Evolutionary conservation across 2,797 vertebrate species (phyloP), one percentile per base, ranked within the genome.

Genomic region (Galaxias olidus): DNA sequence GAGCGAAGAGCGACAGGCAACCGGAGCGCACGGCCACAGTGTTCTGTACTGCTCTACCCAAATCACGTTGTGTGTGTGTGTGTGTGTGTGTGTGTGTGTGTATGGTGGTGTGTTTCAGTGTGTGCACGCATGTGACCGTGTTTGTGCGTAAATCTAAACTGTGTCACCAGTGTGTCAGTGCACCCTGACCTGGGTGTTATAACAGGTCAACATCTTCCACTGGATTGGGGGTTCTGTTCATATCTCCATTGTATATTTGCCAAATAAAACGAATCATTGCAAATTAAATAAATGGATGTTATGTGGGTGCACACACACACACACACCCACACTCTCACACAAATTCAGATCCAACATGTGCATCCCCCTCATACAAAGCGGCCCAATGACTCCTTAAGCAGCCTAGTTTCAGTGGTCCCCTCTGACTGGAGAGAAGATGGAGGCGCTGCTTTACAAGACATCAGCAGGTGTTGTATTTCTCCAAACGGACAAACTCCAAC

Each of bases 381-480:
- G n/a, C n/a, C n/a, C n/a, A n/a, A n/a, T n/a, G n/a, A n/a, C 65
- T 59, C 59, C 72, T 85, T 88, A 87, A 86, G 88, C 87, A 88
- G 87, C 85, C 85, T 90, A 88, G 83, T 87, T 90, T 86, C 79
- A 73, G 57, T 46, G 66, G 79, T 83, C 86, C 84, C 83, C 55
- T 68, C 78, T 79, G 82, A 88, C 74, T 69, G 62, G 63, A 58
- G 68, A 65, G 81, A 76, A 74, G 78, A 84, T 80, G 76, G 73
- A 58, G 73, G 65, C 81, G 72, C 63, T 70, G 79, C 77, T 86
- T 88, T 86, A 84, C 77, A 79, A 87, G 75, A 86, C 86, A 86
- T 88, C 85, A 89, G 88, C 87, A 88, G 88, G 88, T 90, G 84
- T 85, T 87, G 83, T 80, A 76, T 84, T 87, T 88, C 83, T 86